Evolutionary conservation across 2,888 invertebrate species (phyloP), one percentile per base, ranked within the genome.

Genomic region (Diaprepes abbreviatus): DNA sequence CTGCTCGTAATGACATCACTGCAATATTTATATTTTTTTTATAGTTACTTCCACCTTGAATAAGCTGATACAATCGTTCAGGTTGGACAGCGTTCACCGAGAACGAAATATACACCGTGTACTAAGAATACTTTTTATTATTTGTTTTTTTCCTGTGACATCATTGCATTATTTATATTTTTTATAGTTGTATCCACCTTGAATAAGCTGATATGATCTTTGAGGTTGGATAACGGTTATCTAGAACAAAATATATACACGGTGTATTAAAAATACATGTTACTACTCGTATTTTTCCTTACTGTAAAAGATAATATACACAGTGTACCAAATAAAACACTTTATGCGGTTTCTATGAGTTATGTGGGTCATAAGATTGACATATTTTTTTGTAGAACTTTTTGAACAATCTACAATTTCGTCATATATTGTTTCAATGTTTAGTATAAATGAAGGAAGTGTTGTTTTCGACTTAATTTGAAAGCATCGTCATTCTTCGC

Each of bases 41-140:
- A 50, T 50, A 50, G 48, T 14, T 50, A 14, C 48, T 28, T 28
- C 48, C 28, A 50, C 48, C 48, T 50, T 50, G 48, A 50, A 50
- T 14, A 28, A 21, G 28, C 28, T 50, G 28, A 50, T 28, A 28
- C 16, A 28, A 50, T 50, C 48, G 14, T n/a, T n/a, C 48, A 28
- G 14, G 48, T 50, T 50, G 21, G 28, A 9, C 9, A 28, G 9
- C 28, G 14, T 12, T 7, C 21, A 45, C 12, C 16, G 9, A 9
- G 28, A 16, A 28, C 2, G 2, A 9, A 14, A 3, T 28, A 28
- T 50, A 50, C 19, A 24, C 28, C 9, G 28, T 9, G 28, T 28
- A 9, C 6, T 14, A 38, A 38, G 14, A 5, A 38, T 38, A 14
- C 14, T 38, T 1, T 38, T 36, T 2, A 3, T n/a, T 36, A 12